Conservation (phyloP, 2,888 invertebrate genomes). For the Bellardia bayeri region DNA sequence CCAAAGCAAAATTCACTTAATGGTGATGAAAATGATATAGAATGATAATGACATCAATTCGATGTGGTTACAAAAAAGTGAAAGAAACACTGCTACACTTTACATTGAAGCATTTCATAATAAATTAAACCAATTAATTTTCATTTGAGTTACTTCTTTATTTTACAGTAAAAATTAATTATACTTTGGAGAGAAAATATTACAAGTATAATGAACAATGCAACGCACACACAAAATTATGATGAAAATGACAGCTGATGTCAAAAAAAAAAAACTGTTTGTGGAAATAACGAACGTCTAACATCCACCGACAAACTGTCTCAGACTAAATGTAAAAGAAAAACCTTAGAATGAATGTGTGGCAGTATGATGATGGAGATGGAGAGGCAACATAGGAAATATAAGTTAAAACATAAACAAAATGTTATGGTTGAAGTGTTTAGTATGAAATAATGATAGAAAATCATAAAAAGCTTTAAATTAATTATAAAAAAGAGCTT, state of each 20-base stretch:
- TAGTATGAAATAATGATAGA: neutral
- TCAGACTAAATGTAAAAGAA: constrained; percentile 43
- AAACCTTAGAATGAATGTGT: constrained; percentile 34
- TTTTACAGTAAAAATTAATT: constrained; percentile 33
- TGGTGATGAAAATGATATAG: constrained; percentile 51
- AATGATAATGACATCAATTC: constrained; percentile 48
- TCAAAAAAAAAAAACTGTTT: constrained; percentile 43
- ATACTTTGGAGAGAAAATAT: constrained; percentile 10
- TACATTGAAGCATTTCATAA: constrained; percentile 37
- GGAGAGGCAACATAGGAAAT: constrained; percentile 11
- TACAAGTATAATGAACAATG: constrained; percentile 10
- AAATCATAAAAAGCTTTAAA: constrained; percentile 4
- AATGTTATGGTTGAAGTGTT: constrained; percentile 37
- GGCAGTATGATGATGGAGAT: constrained; percentile 16
- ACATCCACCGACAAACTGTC: constrained; percentile 27
- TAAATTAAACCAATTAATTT: constrained; percentile 65
- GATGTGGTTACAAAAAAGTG: neutral
- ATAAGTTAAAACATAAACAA: constrained; percentile 34
- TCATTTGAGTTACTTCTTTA: constrained; percentile 42
- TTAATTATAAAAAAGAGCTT: constrained; percentile 16
- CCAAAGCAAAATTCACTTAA: constrained; percentile 43
- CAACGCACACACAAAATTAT: constrained; percentile 14
- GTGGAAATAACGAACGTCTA: constrained; percentile 29
- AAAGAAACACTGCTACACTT: constrained; percentile 4
- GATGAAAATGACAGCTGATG: constrained; percentile 61